Percentiles rank a stretch among this genome's conserved stretches.
phyloP scores from a whole-genome alignment of 2,797 vertebrate species.

The Rousettus madagascariensis region DNA sequence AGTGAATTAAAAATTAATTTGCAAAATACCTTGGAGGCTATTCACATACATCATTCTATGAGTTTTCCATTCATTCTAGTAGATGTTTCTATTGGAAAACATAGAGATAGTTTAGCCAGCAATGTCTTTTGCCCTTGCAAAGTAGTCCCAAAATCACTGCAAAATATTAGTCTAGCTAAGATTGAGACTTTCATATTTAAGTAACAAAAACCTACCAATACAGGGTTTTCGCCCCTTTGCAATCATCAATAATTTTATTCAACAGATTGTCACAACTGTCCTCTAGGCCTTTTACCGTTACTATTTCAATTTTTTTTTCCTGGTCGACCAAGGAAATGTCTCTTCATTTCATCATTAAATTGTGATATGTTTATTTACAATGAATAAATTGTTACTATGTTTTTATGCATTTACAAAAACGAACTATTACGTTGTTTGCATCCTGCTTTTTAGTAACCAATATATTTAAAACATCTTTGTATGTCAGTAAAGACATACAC shows the following conservation, averaged over 20 bases:
- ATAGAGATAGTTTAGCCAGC: neutral
- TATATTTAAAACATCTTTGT: neutral
- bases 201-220: neutral
- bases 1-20: neutral
- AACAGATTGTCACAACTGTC: neutral
- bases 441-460: neutral
- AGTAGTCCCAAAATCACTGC: neutral
- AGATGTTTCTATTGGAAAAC: neutral
- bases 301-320: neutral
- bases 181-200: neutral
- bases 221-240: neutral
- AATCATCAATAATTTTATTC: neutral
- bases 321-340: neutral
- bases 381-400: neutral
- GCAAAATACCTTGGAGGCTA: neutral
- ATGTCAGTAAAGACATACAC: neutral
- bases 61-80: neutral
- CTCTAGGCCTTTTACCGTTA: neutral
- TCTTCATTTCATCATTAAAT: neutral
- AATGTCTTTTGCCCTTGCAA: neutral
- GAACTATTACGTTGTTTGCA: neutral
- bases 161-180: constrained; percentile 8
- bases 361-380: neutral
- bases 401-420: neutral
- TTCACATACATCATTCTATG: neutral